Percentiles rank a stretch among this genome's conserved stretches.
Evolutionary conservation across 2,113 vertebrate genomes (phyloP).

Genomic region (Saccopteryx bilineata): DNA sequence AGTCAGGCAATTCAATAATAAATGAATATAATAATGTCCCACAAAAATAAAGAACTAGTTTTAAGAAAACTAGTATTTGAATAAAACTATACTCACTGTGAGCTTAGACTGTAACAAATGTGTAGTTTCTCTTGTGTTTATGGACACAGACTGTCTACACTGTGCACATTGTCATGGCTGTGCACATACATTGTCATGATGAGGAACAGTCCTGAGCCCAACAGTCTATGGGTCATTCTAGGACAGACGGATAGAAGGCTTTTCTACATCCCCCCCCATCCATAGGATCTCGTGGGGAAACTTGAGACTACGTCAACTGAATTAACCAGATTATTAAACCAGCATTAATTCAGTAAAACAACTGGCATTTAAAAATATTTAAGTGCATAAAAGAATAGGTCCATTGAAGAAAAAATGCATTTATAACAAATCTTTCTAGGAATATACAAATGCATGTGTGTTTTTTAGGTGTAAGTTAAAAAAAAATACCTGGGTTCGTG

Average conservation of each 20-base stretch:
- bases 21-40: not conserved
- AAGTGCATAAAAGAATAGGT: not conserved
- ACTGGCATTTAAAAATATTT: conserved; percentile 33
- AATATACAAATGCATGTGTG: not conserved
- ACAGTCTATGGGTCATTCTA: not conserved
- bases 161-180: not conserved
- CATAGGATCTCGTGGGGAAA: not conserved
- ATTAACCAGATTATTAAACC: not conserved
- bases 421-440: not conserved
- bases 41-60: conserved; percentile 51
- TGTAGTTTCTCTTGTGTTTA: not conserved
- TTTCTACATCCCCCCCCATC: not conserved
- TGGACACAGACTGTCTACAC: not conserved
- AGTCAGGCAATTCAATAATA: not conserved
- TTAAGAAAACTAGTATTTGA: conserved; percentile 50
- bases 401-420: not conserved
- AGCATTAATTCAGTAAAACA: conserved; percentile 47
- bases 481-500: not conserved
- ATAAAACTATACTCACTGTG: not conserved
- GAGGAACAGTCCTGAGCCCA: not conserved
- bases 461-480: not conserved
- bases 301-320: not conserved
- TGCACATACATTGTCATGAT: not conserved
- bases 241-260: not conserved
- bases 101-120: not conserved